These are phyloP conservation scores for Spongilla lacustris DNA, from an alignment of 37 sponge, comb jelly and placozoan species.

Conservation along the genomic window DNA sequence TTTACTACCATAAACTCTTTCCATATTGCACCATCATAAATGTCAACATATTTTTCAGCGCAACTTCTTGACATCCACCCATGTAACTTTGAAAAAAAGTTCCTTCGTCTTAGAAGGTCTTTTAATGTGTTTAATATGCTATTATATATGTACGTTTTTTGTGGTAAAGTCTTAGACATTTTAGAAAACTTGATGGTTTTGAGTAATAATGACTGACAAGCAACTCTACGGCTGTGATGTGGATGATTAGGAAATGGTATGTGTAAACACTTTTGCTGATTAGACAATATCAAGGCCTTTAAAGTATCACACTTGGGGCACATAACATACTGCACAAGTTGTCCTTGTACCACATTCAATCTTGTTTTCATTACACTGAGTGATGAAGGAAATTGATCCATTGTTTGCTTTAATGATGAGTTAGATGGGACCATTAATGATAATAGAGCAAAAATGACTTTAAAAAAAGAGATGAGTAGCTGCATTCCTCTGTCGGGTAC, in stretches of 20 bases:
- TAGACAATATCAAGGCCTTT: not conserved
- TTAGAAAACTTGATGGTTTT: slow-evolving; percentile 9
- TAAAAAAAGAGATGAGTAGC: not conserved
- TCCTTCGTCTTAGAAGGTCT: not conserved
- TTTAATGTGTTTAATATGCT: slow-evolving; percentile 12
- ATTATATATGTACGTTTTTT: slow-evolving; percentile 18
- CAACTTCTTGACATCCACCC: slow-evolving; percentile 19
- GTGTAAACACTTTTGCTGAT: slow-evolving; percentile 30
- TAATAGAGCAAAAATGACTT: not conserved
- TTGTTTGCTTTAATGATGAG: not conserved
- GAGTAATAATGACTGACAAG: slow-evolving; percentile 15
- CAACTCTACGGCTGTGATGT: not conserved
- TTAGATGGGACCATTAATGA: not conserved
- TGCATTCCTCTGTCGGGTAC: not conserved
- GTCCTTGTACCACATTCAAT: not conserved
- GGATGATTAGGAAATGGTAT: slow-evolving; percentile 51
- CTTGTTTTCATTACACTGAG: not conserved
- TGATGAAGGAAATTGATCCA: not conserved
- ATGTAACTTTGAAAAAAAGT: not conserved
- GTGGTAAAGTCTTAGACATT: not conserved
- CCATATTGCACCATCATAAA: slow-evolving; percentile 50
- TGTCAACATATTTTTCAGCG: not conserved
- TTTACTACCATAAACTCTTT: slow-evolving; percentile 6
- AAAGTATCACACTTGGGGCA: not conserved
- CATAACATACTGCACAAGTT: not conserved